Percentiles rank a stretch among this genome's conserved stretches.
Evolutionary conservation across 2,113 vertebrate genomes (phyloP).

Genomic region (Tachuris rubrigastra): DNA sequence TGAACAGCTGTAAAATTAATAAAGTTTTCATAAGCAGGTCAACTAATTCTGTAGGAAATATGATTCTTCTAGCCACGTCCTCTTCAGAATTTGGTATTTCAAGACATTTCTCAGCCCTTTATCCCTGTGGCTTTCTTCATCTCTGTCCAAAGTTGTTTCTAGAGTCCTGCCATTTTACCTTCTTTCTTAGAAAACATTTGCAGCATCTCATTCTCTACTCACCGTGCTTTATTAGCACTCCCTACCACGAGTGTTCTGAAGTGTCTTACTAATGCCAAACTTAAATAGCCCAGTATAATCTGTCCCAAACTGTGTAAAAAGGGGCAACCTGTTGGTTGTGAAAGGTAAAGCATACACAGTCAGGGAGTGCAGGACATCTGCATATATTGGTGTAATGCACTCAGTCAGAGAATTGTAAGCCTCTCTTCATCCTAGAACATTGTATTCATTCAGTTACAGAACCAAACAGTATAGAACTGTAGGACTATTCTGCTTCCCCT

Average conservation of each 20-base stretch:
- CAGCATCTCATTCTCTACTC: neutral
- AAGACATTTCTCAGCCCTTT: neutral
- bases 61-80: neutral
- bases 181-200: neutral
- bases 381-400: neutral
- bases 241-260: neutral
- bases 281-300: neutral
- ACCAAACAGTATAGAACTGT: neutral
- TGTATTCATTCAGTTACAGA: neutral
- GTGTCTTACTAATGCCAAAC: neutral
- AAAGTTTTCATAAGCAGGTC: neutral
- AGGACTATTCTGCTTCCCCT: neutral
- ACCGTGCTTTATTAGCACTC: neutral
- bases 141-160: neutral
- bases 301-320: neutral
- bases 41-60: neutral
- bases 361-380: neutral
- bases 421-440: neutral
- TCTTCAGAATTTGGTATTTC: neutral
- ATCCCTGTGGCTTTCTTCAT: neutral
- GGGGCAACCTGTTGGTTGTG: neutral
- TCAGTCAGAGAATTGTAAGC: neutral
- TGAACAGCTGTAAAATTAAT: neutral
- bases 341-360: neutral
- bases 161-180: neutral